A percentile compares a stretch with the other conserved stretches of the same genome.
These are phyloP conservation scores for Theristicus caerulescens DNA, from an alignment of 2,113 vertebrate species.

Conservation along the genomic window DNA sequence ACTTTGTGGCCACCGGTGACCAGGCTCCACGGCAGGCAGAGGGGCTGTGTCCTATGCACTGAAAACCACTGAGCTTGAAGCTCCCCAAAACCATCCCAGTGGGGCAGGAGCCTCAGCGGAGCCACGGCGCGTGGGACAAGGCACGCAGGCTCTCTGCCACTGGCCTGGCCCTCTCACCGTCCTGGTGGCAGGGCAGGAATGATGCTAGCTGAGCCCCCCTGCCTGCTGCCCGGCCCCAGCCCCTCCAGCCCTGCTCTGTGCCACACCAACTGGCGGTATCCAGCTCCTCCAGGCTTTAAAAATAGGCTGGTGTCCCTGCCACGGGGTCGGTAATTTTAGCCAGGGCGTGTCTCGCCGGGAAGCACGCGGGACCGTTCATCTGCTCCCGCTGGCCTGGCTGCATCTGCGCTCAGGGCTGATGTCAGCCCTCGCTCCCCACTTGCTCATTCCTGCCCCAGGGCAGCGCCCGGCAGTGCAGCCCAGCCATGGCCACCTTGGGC, in stretches of 20 bases:
- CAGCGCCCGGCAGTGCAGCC: accelerated
- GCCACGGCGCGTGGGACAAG: accelerated
- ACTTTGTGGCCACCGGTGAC: accelerated
- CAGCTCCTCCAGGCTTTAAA: background rate
- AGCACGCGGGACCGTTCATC: background rate
- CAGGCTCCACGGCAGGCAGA: background rate
- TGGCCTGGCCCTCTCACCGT: accelerated
- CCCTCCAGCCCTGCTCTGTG: background rate
- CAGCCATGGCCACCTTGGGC: background rate
- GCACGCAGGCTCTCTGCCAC: background rate
- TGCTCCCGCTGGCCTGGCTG: accelerated
- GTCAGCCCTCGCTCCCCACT: background rate
- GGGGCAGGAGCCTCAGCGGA: background rate
- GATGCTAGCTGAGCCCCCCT: background rate
- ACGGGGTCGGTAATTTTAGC: background rate
- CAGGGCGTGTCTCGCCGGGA: background rate
- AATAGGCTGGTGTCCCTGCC: slow-evolving; percentile 12
- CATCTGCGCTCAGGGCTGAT: background rate
- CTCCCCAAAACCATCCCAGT: background rate
- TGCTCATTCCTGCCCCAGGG: accelerated
- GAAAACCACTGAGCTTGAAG: background rate
- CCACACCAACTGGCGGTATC: background rate
- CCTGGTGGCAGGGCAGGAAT: background rate
- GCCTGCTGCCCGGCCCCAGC: background rate
- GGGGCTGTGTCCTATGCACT: accelerated